A percentile compares a stretch with the other conserved stretches of the same genome.
Evolutionary conservation across 1,140 invertebrate species (phyloP).

Genomic region (Scaptomyza montana): DNA sequence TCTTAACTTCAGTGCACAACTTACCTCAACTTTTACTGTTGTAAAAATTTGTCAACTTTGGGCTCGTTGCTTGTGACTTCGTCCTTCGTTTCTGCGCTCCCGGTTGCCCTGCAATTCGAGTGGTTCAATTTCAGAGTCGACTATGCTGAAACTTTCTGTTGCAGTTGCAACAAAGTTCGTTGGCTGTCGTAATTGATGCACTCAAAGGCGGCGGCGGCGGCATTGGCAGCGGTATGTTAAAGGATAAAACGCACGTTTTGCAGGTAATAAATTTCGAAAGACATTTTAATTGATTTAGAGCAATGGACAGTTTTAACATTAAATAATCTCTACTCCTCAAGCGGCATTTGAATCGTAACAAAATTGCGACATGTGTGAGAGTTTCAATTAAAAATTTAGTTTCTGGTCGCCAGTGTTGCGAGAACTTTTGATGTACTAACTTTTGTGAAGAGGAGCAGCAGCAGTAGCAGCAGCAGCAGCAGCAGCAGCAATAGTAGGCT

Average conservation of each 20-base stretch:
- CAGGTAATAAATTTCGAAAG: slow-evolving; percentile 70
- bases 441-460: slow-evolving; percentile 14
- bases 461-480: background rate
- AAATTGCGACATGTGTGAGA: slow-evolving; percentile 36
- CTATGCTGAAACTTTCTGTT: slow-evolving; percentile 53
- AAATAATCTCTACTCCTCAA: slow-evolving; percentile 30
- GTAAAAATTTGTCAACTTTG: slow-evolving; percentile 72
- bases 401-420: slow-evolving; percentile 27
- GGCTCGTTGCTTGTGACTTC: slow-evolving; percentile 12
- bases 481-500: slow-evolving; percentile 1
- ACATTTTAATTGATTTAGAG: slow-evolving; percentile 72
- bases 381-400: slow-evolving; percentile 74
- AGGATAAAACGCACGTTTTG: slow-evolving; percentile 44
- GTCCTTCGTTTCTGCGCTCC: no score
- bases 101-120: background rate
- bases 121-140: slow-evolving; percentile 34
- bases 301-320: slow-evolving; percentile 42
- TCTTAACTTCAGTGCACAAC: slow-evolving; percentile 73
- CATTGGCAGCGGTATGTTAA: background rate
- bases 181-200: slow-evolving; percentile 61
- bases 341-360: slow-evolving; percentile 46
- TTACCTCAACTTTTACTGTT: slow-evolving; percentile 70
- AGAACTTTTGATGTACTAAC: slow-evolving; percentile 26
- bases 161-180: slow-evolving; percentile 51
- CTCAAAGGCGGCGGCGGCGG: slow-evolving; percentile 29